Conservation (phyloP, 2,797 vertebrate species). For the Oreochromis mossambicus region DNA sequence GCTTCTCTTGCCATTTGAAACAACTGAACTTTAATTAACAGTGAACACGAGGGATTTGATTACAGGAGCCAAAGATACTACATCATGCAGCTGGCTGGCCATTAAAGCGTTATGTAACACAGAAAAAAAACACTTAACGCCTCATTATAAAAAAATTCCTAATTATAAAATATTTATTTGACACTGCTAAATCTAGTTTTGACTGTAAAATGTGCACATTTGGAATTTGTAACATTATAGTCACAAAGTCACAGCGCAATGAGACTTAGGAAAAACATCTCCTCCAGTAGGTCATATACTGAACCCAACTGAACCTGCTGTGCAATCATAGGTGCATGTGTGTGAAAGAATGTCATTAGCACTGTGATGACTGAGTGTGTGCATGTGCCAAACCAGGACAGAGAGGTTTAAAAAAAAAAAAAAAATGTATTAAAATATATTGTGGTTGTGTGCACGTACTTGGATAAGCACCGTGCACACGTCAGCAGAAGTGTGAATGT, state of each 20-base stretch:
- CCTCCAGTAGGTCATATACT: background rate
- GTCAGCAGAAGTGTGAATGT: slow-evolving; percentile 15
- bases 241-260: background rate
- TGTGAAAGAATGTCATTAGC: slow-evolving; percentile 65
- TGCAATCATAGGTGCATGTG: slow-evolving; percentile 33
- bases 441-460: background rate
- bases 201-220: background rate
- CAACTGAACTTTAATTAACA: slow-evolving; percentile 29
- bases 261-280: background rate
- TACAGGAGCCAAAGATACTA: slow-evolving; percentile 18
- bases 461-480: background rate
- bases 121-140: background rate
- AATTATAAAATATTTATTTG: background rate
- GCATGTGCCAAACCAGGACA: slow-evolving; percentile 10
- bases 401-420: background rate
- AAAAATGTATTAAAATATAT: slow-evolving; percentile 15
- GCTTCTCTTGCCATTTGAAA: background rate
- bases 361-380: slow-evolving; percentile 57
- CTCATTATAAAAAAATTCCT: background rate
- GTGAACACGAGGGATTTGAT: slow-evolving; percentile 9
- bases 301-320: slow-evolving; percentile 32
- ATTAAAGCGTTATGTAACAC: slow-evolving; percentile 32
- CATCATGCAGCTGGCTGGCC: background rate
- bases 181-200: background rate
- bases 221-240: background rate